These are phyloP conservation scores for Mionectes olivaceus DNA, from an alignment of 2,797 vertebrate genomes.

Conservation along the genomic window DNA sequence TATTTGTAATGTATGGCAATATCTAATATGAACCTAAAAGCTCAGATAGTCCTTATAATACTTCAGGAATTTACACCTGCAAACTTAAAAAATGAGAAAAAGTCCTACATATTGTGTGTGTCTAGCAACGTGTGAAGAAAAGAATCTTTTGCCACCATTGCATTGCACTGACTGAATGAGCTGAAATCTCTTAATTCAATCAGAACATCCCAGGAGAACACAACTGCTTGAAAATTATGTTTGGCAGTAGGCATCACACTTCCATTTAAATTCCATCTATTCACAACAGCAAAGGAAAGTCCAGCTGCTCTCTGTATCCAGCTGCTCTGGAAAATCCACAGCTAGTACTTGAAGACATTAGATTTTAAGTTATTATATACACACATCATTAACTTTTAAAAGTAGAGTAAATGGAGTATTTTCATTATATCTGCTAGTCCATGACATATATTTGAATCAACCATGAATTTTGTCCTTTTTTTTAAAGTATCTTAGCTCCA, in stretches of 20 bases:
- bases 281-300: not conserved
- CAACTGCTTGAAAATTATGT: not conserved
- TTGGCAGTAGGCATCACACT: not conserved
- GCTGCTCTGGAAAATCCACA: conserved; percentile 25
- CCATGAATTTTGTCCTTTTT: not conserved
- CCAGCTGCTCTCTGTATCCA: not conserved
- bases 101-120: not conserved
- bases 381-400: conserved; percentile 39
- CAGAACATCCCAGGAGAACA: not conserved
- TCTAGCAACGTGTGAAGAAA: not conserved
- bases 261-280: not conserved
- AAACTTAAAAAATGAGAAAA: not conserved
- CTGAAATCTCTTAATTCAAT: conserved; percentile 15
- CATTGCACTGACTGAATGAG: not conserved
- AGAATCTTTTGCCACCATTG: not conserved
- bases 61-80: not conserved
- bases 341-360: conserved; percentile 40
- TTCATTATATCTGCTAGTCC: not conserved
- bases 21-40: not conserved
- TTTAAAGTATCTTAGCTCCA: not conserved
- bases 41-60: not conserved
- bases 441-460: conserved; percentile 9
- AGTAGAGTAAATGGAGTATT: not conserved
- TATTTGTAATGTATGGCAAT: not conserved
- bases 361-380: conserved; percentile 27